Evolutionary conservation across 1,140 invertebrate genomes (phyloP).

Genomic region (Aphelenchoides avenae): DNA sequence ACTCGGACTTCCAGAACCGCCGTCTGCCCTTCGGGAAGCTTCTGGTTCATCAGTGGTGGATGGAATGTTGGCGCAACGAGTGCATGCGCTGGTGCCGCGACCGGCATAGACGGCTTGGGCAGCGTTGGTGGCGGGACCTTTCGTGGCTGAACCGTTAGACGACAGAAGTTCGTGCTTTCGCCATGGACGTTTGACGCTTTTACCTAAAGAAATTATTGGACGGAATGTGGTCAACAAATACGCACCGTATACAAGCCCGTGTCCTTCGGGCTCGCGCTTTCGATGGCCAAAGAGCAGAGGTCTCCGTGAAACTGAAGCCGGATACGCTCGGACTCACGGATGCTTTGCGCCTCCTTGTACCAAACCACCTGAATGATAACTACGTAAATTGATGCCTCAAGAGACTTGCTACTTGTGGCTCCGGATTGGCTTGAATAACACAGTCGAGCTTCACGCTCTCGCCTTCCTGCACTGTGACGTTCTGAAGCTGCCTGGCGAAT

Average conservation of each 20-base stretch:
- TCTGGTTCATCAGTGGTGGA: slow-evolving; percentile 54
- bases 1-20: slow-evolving; percentile 59
- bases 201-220: slow-evolving; percentile 26
- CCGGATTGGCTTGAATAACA: slow-evolving; percentile 62
- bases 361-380: slow-evolving; percentile 32
- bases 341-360: slow-evolving; percentile 50
- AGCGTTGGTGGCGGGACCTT: slow-evolving; percentile 42
- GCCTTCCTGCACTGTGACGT: slow-evolving; percentile 56
- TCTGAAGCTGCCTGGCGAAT: slow-evolving; percentile 51
- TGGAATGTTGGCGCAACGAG: slow-evolving; percentile 30
- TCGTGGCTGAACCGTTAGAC: slow-evolving; percentile 38
- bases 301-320: slow-evolving; percentile 46
- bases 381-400: not conserved
- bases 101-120: slow-evolving; percentile 41
- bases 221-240: not conserved
- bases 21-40: slow-evolving; percentile 47
- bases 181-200: slow-evolving; percentile 60
- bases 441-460: slow-evolving; percentile 61
- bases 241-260: slow-evolving; percentile 48
- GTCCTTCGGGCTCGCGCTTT: slow-evolving; percentile 28
- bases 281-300: slow-evolving; percentile 46
- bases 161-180: slow-evolving; percentile 60
- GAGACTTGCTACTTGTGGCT: slow-evolving; percentile 51
- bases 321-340: slow-evolving; percentile 48
- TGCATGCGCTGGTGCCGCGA: slow-evolving; percentile 4